These are phyloP conservation scores for Loxodonta africana DNA, from an alignment of 2,113 vertebrate genomes.

Conservation along the genomic window DNA sequence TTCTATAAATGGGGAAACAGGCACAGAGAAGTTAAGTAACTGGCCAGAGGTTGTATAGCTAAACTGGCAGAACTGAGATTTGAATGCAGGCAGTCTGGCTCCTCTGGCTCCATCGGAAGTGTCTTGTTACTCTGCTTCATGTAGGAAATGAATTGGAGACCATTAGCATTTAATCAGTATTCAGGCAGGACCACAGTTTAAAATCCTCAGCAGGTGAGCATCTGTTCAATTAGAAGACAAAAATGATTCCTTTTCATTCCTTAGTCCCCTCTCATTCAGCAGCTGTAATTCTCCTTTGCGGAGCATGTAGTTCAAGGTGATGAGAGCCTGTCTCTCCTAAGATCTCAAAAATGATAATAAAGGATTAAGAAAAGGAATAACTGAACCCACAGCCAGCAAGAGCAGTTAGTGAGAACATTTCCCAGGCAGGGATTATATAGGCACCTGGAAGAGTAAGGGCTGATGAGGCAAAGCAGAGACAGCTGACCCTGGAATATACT, in stretches of 20 bases:
- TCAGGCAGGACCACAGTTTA: neutral
- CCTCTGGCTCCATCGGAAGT: neutral
- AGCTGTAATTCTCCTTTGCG: neutral
- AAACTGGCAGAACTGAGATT: neutral
- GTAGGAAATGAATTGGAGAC: neutral
- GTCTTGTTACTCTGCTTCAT: neutral
- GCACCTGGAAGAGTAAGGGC: neutral
- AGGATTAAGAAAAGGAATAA: neutral
- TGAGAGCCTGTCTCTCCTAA: neutral
- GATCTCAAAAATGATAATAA: neutral
- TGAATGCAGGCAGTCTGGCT: neutral
- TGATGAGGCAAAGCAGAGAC: neutral
- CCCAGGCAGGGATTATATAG: too few species aligned
- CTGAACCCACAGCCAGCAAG: neutral
- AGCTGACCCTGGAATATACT: neutral
- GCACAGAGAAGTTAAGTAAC: neutral
- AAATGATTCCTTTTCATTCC: neutral
- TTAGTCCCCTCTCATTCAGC: neutral
- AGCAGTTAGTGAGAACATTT: too few species aligned
- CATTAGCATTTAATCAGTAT: neutral
- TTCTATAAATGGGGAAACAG: neutral
- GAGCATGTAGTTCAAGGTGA: neutral
- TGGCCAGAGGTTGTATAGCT: neutral
- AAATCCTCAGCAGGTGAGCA: neutral
- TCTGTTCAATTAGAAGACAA: neutral